Evolutionary conservation across 2,888 invertebrate genomes (phyloP).

Genomic region (Agonopterix alstromeriana): DNA sequence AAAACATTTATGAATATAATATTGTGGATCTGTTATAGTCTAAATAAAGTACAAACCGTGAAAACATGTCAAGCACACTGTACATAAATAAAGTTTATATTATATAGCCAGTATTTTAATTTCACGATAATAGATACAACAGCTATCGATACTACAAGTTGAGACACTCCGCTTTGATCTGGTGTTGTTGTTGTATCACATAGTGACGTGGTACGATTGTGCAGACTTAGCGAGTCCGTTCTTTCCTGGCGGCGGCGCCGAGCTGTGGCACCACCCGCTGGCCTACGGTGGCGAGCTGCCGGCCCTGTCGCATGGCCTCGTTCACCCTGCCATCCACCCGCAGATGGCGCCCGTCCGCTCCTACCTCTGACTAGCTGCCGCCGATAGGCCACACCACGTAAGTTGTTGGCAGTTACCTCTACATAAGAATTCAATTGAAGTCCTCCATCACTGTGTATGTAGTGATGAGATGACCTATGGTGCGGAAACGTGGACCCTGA

Average conservation of each 20-base stretch:
- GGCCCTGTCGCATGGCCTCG: slow-evolving; percentile 91
- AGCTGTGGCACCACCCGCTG: slow-evolving; percentile 95
- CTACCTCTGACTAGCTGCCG: slow-evolving; percentile 97
- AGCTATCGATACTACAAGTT: background rate
- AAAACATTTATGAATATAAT: background rate
- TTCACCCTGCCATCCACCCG: slow-evolving; percentile 98
- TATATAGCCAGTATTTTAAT: slow-evolving; percentile 30
- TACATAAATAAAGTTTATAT: slow-evolving; percentile 45
- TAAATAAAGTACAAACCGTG: slow-evolving; percentile 25
- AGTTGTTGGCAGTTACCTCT: slow-evolving; percentile 31
- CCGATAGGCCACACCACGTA: slow-evolving; percentile 85
- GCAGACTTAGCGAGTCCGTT: slow-evolving; percentile 96
- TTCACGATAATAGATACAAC: slow-evolving; percentile 19
- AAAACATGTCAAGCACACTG: slow-evolving; percentile 60
- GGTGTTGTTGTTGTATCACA: slow-evolving; percentile 20
- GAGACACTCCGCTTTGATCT: background rate
- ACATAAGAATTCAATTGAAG: background rate
- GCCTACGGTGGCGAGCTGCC: slow-evolving; percentile 89
- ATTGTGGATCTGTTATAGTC: slow-evolving; percentile 4
- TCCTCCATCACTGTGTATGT: too few relatives aligned
- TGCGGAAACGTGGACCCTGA: too few relatives aligned
- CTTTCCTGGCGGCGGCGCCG: slow-evolving; percentile 92
- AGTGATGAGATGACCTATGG: too few relatives aligned
- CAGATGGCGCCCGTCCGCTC: slow-evolving; percentile 97
- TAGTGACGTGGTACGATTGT: slow-evolving; percentile 26